These are phyloP conservation scores for Sinocyclocheilus anophthalmus DNA, from an alignment of 2,113 vertebrate genomes.

Conservation along the genomic window DNA sequence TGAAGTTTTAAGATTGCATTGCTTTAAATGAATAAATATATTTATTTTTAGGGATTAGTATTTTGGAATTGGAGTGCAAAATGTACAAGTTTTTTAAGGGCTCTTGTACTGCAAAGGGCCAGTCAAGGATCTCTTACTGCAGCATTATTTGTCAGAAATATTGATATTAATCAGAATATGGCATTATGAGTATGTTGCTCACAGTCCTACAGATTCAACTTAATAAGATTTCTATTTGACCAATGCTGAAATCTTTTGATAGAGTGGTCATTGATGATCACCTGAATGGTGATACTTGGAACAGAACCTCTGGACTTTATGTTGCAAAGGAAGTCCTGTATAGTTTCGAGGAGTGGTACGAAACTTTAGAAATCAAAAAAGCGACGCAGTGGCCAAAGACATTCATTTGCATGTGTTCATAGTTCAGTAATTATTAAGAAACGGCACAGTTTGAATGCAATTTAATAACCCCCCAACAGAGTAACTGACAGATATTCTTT, in stretches of 20 bases:
- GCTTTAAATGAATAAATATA: background rate
- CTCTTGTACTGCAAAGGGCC: background rate
- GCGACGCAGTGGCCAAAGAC: background rate
- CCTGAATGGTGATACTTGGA: background rate
- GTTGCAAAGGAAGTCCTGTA: background rate
- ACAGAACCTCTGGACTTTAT: background rate
- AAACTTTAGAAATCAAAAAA: background rate
- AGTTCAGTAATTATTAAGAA: constrained; percentile 1
- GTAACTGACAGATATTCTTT: background rate
- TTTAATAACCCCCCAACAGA: background rate
- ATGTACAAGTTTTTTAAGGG: background rate
- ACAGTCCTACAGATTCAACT: background rate
- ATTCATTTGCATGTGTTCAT: background rate
- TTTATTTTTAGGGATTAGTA: background rate
- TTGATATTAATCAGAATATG: background rate
- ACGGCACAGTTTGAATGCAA: background rate
- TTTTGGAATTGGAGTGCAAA: background rate
- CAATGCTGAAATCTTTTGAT: background rate
- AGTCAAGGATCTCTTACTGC: background rate
- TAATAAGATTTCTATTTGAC: background rate
- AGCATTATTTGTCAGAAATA: background rate
- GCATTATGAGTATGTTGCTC: background rate
- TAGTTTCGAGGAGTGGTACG: background rate
- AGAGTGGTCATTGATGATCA: background rate
- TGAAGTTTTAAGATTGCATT: background rate